phyloP scores from a whole-genome alignment of 2,797 vertebrate species.

The Ciconia nigra region DNA sequence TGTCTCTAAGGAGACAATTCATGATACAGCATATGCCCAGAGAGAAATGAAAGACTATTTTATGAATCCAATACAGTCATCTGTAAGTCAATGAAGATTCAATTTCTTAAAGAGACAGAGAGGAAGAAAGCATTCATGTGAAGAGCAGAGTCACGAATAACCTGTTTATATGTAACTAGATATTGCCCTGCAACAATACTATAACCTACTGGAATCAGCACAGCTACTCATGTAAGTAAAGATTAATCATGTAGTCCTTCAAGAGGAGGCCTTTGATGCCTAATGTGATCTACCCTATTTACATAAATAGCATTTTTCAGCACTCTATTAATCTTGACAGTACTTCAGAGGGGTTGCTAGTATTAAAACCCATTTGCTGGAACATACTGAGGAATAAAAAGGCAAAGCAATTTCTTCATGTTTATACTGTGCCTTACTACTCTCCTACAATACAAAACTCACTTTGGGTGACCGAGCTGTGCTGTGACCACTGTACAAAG shows the following conservation, averaged over 20 bases:
- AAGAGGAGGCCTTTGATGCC: background rate
- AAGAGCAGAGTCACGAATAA: background rate
- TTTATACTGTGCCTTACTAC: background rate
- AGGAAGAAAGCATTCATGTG: background rate
- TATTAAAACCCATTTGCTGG: background rate
- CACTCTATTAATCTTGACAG: background rate
- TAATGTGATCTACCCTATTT: background rate
- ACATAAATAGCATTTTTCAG: conserved; percentile 3
- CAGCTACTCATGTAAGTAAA: background rate
- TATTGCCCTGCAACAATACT: background rate
- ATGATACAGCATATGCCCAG: conserved; percentile 37
- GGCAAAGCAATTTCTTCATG: background rate
- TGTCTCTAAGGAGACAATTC: conserved; percentile 66
- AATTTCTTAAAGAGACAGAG: conserved; percentile 49
- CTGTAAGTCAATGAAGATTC: conserved; percentile 32
- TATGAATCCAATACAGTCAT: conserved; percentile 8
- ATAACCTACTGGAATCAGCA: background rate
- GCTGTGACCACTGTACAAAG: background rate
- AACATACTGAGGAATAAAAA: background rate
- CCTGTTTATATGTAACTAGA: background rate
- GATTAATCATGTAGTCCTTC: background rate
- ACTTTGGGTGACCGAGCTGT: background rate
- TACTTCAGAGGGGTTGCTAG: background rate
- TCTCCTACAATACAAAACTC: background rate
- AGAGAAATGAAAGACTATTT: conserved; percentile 37